Base-by-base conservation (phyloP, 2,797 vertebrate species). In the Melanotaenia trifasciata region DNA sequence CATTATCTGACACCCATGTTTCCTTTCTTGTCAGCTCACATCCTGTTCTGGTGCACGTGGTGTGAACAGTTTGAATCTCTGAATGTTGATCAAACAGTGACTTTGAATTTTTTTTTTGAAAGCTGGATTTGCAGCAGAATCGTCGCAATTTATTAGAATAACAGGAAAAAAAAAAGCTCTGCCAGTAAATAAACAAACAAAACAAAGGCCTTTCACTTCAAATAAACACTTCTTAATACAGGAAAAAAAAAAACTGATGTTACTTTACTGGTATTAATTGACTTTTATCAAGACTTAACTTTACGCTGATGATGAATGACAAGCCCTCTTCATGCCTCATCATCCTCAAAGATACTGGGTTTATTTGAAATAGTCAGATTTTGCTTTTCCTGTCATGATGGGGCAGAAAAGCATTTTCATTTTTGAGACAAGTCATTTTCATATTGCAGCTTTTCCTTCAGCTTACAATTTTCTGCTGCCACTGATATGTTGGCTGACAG, bases 121-220 rank as follows among this genome's bases (percentile, higher is more conserved):
- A 62, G 56, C 53, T 35, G 61, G 69, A 22, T 78, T 54, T 4
- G 10, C 26, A 18, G 68, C 30, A 26, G 58, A 77, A 76, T 61
- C 4, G 5, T 76, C 70, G 51, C 10, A 18, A 35, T 59, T 82
- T 72, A 68, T 79, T 69, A 73, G 62, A 66, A 58, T 67, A 32
- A 0, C 1, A 51, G 70, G 28, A 28, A 28, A 56, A 40, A 40
- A 13, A 40, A 12, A 65, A 50, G 33, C 24, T 13, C 5, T 58
- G 58, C 40, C 63, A 18, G 54, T 56, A 35, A 76, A 75, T 57
- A 74, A 84, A 79, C 64, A 74, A 74, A 72, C 70, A 58, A 59
- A 68, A 58, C 45, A 75, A 75, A 74, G 30, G 16, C 67, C 11
- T 74, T 70, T 70, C 67, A 70, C 26, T 32, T 35, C 36, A 66